Evolutionary conservation across 2,113 vertebrate species (phyloP).

Genomic region (Onychostoma macrolepis): DNA sequence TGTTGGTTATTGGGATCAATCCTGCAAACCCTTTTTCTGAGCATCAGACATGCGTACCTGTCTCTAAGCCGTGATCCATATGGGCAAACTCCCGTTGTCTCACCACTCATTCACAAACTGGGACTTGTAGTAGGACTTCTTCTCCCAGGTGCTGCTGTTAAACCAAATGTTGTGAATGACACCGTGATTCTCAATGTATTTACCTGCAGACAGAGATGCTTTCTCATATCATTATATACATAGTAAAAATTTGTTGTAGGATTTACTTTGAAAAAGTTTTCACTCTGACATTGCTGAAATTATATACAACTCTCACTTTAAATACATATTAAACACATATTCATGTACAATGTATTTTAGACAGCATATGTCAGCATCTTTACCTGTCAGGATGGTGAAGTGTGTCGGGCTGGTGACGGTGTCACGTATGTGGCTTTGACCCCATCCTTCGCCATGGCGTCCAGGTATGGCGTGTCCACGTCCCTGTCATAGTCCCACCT

Average conservation of each 20-base stretch:
- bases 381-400: conserved; percentile 93
- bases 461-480: conserved; percentile 86
- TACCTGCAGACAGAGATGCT: conserved; percentile 71
- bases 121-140: conserved; percentile 79
- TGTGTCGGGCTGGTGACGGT: conserved; percentile 69
- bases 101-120: conserved; percentile 84
- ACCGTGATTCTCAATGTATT: conserved; percentile 87
- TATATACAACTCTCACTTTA: too few relatives aligned
- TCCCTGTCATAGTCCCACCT: conserved; percentile 92
- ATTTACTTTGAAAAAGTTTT: too few relatives aligned
- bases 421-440: conserved; percentile 65
- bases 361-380: not conserved
- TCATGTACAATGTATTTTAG: too few relatives aligned
- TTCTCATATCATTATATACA: too few relatives aligned
- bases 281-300: too few relatives aligned
- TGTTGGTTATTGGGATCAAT: too few relatives aligned
- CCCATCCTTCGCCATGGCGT: conserved; percentile 78
- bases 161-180: conserved; percentile 96
- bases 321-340: too few relatives aligned
- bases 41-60: conserved; percentile 75
- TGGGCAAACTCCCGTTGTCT: conserved; percentile 90
- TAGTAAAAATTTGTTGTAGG: too few relatives aligned
- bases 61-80: conserved; percentile 94
- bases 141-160: conserved; percentile 73
- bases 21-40: not conserved